A percentile compares a stretch with the other conserved stretches of the same genome.
phyloP scores from a whole-genome alignment of 2,797 vertebrate species.

The Brachymystax lenok region DNA sequence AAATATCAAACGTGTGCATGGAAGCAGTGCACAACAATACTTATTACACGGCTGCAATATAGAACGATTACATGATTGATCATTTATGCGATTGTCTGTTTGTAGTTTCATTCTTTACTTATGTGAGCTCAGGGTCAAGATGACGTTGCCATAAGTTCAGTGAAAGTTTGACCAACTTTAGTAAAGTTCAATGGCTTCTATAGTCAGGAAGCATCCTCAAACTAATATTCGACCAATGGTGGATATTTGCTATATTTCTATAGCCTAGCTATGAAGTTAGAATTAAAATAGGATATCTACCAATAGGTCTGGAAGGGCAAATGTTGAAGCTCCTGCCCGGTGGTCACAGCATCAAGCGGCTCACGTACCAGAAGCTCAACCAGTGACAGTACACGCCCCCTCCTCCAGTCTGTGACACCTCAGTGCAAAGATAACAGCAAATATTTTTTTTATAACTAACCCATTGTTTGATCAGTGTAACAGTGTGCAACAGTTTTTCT shows the following conservation, averaged over 20 bases:
- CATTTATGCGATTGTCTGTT: not conserved
- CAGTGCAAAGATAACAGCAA: not conserved
- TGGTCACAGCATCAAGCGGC: not conserved
- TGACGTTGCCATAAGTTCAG: not conserved
- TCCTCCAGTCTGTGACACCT: not conserved
- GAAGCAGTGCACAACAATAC: not conserved
- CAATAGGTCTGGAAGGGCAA: not conserved
- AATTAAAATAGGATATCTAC: not conserved
- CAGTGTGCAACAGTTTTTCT: too few relatives aligned
- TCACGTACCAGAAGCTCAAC: not conserved
- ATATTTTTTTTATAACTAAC: too few relatives aligned
- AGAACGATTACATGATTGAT: not conserved
- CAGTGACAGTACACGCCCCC: slow-evolving; percentile 7
- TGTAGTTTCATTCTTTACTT: too few relatives aligned
- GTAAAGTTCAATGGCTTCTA: not conserved
- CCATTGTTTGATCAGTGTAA: too few relatives aligned
- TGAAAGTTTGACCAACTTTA: not conserved
- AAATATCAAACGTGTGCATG: not conserved
- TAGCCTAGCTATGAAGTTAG: not conserved
- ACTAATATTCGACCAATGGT: not conserved
- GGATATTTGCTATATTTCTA: slow-evolving; percentile 1
- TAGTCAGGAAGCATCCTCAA: not conserved
- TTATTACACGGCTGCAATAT: not conserved
- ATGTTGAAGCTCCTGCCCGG: not conserved
- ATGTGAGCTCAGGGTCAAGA: slow-evolving; percentile 13